Evolutionary conservation across 2,113 vertebrate genomes (phyloP).

Genomic region (Neoarius graeffei): DNA sequence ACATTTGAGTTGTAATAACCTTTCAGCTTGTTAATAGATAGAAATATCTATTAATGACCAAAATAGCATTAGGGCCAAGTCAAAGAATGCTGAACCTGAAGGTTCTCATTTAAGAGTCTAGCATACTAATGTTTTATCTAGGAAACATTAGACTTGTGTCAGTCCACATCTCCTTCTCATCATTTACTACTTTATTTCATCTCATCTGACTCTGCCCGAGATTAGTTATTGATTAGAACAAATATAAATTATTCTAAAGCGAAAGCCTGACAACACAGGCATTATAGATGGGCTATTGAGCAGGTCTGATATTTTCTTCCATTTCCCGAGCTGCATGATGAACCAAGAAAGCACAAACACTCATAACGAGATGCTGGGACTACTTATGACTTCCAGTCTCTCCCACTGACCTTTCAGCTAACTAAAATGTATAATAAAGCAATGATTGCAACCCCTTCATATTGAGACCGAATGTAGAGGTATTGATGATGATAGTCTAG

Average conservation of each 20-base stretch:
- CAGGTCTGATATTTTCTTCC: constrained; percentile 68
- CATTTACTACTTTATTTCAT: constrained; percentile 78
- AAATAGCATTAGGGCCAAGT: neutral
- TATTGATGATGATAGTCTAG: constrained; percentile 35
- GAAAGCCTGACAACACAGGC: constrained; percentile 73
- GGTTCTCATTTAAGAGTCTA: neutral
- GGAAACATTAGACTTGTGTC: constrained; percentile 20
- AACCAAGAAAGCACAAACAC: constrained; percentile 61
- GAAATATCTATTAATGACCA: neutral
- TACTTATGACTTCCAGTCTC: constrained; percentile 67
- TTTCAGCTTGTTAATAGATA: neutral
- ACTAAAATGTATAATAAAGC: constrained; percentile 60
- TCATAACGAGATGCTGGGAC: constrained; percentile 68
- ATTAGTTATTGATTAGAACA: constrained; percentile 79
- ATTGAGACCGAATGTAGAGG: constrained; percentile 36
- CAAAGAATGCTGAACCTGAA: neutral
- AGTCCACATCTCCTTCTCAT: constrained; percentile 57
- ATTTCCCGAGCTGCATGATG: constrained; percentile 57
- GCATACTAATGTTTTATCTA: constrained; percentile 6
- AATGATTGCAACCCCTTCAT: constrained; percentile 1
- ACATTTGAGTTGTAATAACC: neutral
- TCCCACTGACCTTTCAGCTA: constrained; percentile 67
- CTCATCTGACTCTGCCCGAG: constrained; percentile 68
- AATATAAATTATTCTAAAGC: constrained; percentile 78
- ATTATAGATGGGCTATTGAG: constrained; percentile 73